phyloP scores from a whole-genome alignment of 2,113 vertebrate species.

The Garra rufa region DNA sequence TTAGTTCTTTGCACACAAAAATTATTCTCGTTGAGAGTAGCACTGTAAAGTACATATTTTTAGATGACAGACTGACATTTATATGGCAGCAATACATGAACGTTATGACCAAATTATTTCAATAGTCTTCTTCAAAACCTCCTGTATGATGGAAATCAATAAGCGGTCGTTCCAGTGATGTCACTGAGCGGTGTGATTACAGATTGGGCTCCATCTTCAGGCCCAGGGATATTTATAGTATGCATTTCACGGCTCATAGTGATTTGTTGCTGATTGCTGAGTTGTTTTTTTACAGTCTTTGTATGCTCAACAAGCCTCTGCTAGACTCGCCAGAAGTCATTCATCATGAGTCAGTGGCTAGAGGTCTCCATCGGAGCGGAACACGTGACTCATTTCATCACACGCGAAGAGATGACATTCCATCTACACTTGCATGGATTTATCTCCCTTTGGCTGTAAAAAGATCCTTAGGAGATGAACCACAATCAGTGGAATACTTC shows the following conservation, averaged over 20 bases:
- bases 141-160: background rate
- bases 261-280: constrained; percentile 36
- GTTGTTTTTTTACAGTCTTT: constrained; percentile 33
- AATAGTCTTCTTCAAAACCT: background rate
- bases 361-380: background rate
- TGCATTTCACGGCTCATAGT: constrained; percentile 21
- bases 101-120: background rate
- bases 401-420: constrained; percentile 33
- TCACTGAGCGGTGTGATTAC: background rate
- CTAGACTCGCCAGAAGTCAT: constrained; percentile 14
- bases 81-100: background rate
- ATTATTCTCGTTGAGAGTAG: too few species aligned
- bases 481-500: background rate
- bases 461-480: background rate
- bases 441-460: background rate
- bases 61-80: background rate
- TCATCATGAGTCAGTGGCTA: constrained; percentile 35
- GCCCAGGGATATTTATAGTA: constrained; percentile 23
- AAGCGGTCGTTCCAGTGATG: background rate
- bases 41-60: background rate
- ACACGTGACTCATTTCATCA: constrained; percentile 41
- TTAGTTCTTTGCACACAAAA: too few species aligned
- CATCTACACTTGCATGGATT: constrained; percentile 11
- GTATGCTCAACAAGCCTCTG: constrained; percentile 32
- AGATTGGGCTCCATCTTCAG: constrained; percentile 18